These are phyloP conservation scores for Sphinx pinastri DNA, from an alignment of 2,888 invertebrate genomes.

Conservation along the genomic window DNA sequence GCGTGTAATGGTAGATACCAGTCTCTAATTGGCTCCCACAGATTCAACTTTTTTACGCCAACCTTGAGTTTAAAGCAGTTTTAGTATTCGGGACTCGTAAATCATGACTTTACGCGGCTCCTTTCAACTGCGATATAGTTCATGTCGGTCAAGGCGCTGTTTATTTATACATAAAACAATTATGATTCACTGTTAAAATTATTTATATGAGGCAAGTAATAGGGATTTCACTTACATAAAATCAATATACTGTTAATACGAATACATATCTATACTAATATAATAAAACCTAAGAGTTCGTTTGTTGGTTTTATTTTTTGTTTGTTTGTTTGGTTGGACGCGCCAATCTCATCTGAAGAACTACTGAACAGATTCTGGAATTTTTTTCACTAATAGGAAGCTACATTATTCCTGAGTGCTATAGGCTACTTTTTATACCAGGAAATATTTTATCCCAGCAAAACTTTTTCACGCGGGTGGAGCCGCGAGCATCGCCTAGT, in stretches of 20 bases:
- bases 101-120: conserved; percentile 4
- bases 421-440: too few species aligned
- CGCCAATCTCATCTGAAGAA: too few species aligned
- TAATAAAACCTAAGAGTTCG: too few species aligned
- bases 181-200: not conserved
- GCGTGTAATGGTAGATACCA: conserved; percentile 6
- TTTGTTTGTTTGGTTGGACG: too few species aligned
- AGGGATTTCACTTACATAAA: not conserved
- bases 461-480: too few species aligned
- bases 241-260: not conserved
- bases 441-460: too few species aligned
- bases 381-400: too few species aligned
- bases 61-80: conserved; percentile 13
- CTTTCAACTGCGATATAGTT: conserved; percentile 11
- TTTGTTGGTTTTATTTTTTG: too few species aligned
- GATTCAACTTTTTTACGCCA: conserved; percentile 12
- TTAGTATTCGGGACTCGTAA: conserved; percentile 23
- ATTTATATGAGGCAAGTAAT: not conserved
- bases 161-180: not conserved
- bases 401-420: too few species aligned
- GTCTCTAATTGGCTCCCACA: conserved; percentile 3
- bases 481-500: too few species aligned
- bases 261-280: too few species aligned
- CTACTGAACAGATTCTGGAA: too few species aligned
- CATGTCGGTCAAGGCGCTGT: conserved; percentile 7